phyloP scores from a whole-genome alignment of 1,140 invertebrate genomes.

The Muscidifurax raptorellus region DNA sequence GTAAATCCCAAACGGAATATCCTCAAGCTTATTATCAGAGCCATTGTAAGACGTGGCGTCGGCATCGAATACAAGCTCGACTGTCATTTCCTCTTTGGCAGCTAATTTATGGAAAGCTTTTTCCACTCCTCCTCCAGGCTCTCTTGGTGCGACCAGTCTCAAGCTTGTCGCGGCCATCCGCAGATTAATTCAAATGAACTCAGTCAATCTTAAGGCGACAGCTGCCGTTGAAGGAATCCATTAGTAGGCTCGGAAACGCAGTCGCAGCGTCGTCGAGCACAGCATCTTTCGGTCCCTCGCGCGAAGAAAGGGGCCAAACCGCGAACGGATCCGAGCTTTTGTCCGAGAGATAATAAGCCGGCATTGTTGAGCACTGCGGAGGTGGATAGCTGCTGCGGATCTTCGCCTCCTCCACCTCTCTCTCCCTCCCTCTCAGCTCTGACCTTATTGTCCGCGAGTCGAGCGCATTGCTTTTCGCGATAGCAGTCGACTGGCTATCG shows the following conservation, averaged over 20 bases:
- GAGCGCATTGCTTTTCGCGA: constrained; percentile 51
- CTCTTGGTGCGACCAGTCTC: neutral
- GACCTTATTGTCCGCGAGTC: constrained; percentile 67
- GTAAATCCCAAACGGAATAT: neutral
- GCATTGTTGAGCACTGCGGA: constrained; percentile 61
- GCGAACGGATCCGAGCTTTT: constrained; percentile 61
- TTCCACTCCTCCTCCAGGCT: neutral
- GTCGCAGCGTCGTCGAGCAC: constrained; percentile 50
- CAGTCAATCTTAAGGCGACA: constrained; percentile 70
- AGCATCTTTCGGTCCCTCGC: constrained; percentile 4
- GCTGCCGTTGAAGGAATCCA: constrained; percentile 71
- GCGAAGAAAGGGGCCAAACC: constrained; percentile 53
- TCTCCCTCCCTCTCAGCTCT: constrained; percentile 11
- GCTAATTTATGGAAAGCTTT: constrained; percentile 48
- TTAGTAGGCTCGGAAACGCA: constrained; percentile 65
- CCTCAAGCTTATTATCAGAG: constrained; percentile 25
- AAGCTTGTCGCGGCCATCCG: constrained; percentile 36
- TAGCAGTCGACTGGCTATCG: constrained; percentile 43
- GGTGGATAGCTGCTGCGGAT: constrained; percentile 54
- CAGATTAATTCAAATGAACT: constrained; percentile 66
- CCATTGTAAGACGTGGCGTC: constrained; percentile 16
- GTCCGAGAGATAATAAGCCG: constrained; percentile 69
- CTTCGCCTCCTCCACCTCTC: constrained; percentile 41
- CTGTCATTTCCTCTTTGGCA: neutral
- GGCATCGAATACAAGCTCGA: neutral